These are phyloP conservation scores for Piprites chloris DNA, from an alignment of 2,113 vertebrate genomes.

Conservation along the genomic window DNA sequence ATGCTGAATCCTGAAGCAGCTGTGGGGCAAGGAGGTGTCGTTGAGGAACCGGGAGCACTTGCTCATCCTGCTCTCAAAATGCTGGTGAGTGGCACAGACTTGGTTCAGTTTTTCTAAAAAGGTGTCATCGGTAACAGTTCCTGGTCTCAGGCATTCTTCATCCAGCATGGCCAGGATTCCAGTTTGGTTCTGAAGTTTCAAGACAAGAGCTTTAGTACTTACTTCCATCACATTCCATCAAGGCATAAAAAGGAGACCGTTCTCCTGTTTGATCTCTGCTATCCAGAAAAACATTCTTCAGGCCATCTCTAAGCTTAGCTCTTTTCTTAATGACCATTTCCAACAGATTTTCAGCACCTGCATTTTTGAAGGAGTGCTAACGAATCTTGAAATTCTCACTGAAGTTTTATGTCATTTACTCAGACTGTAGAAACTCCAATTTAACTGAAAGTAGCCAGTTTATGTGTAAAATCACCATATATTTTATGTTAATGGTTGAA, in stretches of 20 bases:
- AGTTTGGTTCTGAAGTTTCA: slow-evolving; percentile 77
- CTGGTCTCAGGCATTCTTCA: slow-evolving; percentile 93
- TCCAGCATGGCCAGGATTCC: slow-evolving; percentile 98
- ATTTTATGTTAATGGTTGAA: neutral
- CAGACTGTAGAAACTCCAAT: neutral
- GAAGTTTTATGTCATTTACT: neutral
- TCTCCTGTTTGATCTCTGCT: neutral
- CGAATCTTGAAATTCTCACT: neutral
- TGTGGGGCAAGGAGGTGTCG: slow-evolving; percentile 92
- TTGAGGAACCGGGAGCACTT: slow-evolving; percentile 93
- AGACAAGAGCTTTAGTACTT: neutral
- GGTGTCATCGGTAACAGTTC: slow-evolving; percentile 93
- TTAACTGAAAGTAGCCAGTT: neutral
- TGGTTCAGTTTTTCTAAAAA: slow-evolving; percentile 97
- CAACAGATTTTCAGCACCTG: neutral
- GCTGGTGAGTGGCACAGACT: slow-evolving; percentile 92
- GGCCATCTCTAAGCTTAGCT: neutral
- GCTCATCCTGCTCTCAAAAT: slow-evolving; percentile 96
- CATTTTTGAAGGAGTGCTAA: neutral
- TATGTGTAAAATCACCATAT: neutral
- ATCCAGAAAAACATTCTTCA: neutral
- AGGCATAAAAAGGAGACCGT: accelerated
- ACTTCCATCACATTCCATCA: neutral
- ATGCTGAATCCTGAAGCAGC: slow-evolving; percentile 96
- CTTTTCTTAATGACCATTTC: neutral